A percentile compares a stretch with the other conserved stretches of the same genome.
Evolutionary conservation across 53 echinoderm and acorn worm genomes (phyloP).

Genomic region (Echinometra lucunter): DNA sequence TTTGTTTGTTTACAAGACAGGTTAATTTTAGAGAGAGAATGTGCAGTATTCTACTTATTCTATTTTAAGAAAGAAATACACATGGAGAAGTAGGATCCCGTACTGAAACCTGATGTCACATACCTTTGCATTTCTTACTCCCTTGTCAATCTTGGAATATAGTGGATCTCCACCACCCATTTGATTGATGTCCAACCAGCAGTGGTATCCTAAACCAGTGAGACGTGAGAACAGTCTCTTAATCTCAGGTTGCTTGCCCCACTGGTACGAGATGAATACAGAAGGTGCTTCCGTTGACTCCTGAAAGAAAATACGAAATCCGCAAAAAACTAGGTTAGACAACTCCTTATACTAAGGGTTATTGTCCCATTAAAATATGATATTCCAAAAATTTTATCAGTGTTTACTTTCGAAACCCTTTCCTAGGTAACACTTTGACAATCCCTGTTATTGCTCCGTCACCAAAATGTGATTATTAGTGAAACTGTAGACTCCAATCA

Average conservation of each 20-base stretch:
- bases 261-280: slow-evolving; percentile 97
- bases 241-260: slow-evolving; percentile 91
- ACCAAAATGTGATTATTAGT: too few species aligned
- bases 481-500: too few species aligned
- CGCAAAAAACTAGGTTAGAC: neutral
- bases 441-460: too few species aligned
- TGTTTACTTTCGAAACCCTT: too few species aligned
- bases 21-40: too few species aligned
- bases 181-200: slow-evolving; percentile 93
- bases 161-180: slow-evolving; percentile 97
- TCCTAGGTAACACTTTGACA: too few species aligned
- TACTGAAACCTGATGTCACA: neutral
- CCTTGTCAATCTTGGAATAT: slow-evolving; percentile 96
- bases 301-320: slow-evolving; percentile 57
- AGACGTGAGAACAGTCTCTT: slow-evolving; percentile 89
- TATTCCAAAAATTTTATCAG: too few species aligned
- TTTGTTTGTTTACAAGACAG: too few species aligned
- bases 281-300: slow-evolving; percentile 63
- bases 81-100: neutral
- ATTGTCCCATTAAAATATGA: too few species aligned
- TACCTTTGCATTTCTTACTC: slow-evolving; percentile 95
- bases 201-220: slow-evolving; percentile 86
- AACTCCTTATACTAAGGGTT: neutral
- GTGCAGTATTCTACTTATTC: too few species aligned
- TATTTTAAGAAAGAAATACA: neutral